Evolutionary conservation across 2,113 vertebrate genomes (phyloP).

Genomic region (Formicarius rufipectus): DNA sequence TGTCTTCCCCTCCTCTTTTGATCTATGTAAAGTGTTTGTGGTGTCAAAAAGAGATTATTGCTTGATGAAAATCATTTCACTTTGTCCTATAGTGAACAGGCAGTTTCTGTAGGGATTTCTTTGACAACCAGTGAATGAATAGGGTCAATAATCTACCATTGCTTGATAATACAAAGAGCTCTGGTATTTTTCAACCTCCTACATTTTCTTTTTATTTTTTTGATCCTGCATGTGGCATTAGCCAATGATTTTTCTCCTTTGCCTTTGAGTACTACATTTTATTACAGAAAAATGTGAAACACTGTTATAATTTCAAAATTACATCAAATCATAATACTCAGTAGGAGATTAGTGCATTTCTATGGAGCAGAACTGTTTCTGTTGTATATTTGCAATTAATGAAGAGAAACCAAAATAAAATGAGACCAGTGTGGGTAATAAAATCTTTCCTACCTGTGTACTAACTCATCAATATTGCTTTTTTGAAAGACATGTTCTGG

Average conservation of each 20-base stretch:
- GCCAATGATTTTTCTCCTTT: not conserved
- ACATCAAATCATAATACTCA: not conserved
- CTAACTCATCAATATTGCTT: not conserved
- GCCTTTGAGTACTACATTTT: not conserved
- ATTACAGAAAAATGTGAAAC: not conserved
- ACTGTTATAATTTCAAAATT: slow-evolving; percentile 25
- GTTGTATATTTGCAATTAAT: slow-evolving; percentile 56
- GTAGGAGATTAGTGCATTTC: slow-evolving; percentile 41
- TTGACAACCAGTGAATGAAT: not conserved
- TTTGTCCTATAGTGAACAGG: too few relatives aligned
- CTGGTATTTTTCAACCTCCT: not conserved
- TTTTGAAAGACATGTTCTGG: not conserved
- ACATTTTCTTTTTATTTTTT: not conserved
- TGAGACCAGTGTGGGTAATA: slow-evolving; percentile 9
- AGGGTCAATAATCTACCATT: not conserved
- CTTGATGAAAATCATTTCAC: too few relatives aligned
- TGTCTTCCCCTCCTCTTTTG: too few relatives aligned
- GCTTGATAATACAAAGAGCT: not conserved
- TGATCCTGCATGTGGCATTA: not conserved
- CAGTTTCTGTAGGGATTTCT: too few relatives aligned
- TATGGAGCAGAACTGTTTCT: slow-evolving; percentile 31
- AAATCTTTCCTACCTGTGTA: slow-evolving; percentile 26
- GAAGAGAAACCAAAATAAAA: slow-evolving; percentile 56
- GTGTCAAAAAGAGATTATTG: too few relatives aligned
- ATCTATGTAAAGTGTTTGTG: too few relatives aligned